These are phyloP conservation scores for Brevimyrus niger DNA, from an alignment of 2,113 vertebrate species.

Conservation along the genomic window DNA sequence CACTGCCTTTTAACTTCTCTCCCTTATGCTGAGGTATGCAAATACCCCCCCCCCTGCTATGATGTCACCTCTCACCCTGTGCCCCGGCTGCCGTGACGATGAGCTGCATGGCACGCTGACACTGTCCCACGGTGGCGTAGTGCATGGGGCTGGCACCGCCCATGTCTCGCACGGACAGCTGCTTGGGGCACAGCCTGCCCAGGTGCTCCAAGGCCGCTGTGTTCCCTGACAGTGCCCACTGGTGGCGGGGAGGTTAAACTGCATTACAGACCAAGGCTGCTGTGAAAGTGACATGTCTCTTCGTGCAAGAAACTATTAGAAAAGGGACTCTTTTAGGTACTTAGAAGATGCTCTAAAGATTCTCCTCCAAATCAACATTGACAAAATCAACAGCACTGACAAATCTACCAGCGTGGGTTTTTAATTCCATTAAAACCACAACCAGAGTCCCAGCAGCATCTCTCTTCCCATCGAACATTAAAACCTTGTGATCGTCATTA, in stretches of 20 bases:
- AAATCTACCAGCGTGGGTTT: not conserved
- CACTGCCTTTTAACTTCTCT: not conserved
- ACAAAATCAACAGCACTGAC: not conserved
- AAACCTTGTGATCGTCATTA: not conserved
- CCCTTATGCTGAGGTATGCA: not conserved
- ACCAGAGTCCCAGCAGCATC: no score
- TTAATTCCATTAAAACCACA: not conserved
- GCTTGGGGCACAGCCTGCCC: constrained; percentile 63
- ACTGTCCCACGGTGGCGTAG: constrained; percentile 72
- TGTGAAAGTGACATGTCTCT: not conserved
- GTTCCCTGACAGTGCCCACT: constrained; percentile 72
- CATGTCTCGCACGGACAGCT: constrained; percentile 66
- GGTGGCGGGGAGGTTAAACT: not conserved
- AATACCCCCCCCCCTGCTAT: not conserved
- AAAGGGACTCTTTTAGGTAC: not conserved
- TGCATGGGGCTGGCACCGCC: constrained; percentile 70
- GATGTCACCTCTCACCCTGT: constrained; percentile 63
- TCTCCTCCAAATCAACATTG: not conserved
- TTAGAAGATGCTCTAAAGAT: not conserved
- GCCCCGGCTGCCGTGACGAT: constrained; percentile 62
- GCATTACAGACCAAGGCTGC: not conserved
- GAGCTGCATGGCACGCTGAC: constrained; percentile 68
- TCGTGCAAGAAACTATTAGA: not conserved
- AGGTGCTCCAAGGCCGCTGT: constrained; percentile 61
- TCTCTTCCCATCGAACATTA: not conserved